Percentiles rank a stretch among this genome's conserved stretches.
Conservation (phyloP, 1,140 invertebrate genomes). For the Trypoxylus dichotomus region DNA sequence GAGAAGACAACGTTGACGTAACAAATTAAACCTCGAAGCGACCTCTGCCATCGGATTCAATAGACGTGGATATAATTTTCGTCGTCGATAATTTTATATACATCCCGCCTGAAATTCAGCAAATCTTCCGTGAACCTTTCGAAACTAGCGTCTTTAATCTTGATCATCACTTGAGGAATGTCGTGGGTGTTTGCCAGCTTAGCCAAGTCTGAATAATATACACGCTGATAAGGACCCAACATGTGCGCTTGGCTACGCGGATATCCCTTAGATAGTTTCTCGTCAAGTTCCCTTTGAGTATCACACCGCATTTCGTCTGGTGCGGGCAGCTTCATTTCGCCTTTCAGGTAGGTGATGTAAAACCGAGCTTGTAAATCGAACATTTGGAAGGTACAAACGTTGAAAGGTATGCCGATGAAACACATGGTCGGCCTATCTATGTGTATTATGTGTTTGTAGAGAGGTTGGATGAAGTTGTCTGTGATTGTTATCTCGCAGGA, state of each 20-base stretch:
- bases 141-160: slow-evolving; percentile 48
- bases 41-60: not conserved
- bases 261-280: slow-evolving; percentile 54
- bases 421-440: slow-evolving; percentile 65
- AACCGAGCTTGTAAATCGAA: slow-evolving; percentile 70
- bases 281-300: slow-evolving; percentile 57
- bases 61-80: slow-evolving; percentile 41
- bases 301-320: slow-evolving; percentile 64
- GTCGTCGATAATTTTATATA: slow-evolving; percentile 49
- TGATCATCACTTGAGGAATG: slow-evolving; percentile 59
- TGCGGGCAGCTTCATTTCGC: slow-evolving; percentile 56
- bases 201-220: slow-evolving; percentile 64
- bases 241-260: slow-evolving; percentile 62
- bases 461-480: slow-evolving; percentile 63
- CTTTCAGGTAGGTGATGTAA: slow-evolving; percentile 59
- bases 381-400: slow-evolving; percentile 67
- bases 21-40: not conserved
- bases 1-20: not conserved
- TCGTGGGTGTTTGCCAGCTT: slow-evolving; percentile 55
- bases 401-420: slow-evolving; percentile 66
- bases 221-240: slow-evolving; percentile 60
- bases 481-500: slow-evolving; percentile 61
- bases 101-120: slow-evolving; percentile 48
- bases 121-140: slow-evolving; percentile 47
- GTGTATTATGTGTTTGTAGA: slow-evolving; percentile 75